Conservation (phyloP, 2,113 vertebrate species). For the Hippocampus barbouri region DNA sequence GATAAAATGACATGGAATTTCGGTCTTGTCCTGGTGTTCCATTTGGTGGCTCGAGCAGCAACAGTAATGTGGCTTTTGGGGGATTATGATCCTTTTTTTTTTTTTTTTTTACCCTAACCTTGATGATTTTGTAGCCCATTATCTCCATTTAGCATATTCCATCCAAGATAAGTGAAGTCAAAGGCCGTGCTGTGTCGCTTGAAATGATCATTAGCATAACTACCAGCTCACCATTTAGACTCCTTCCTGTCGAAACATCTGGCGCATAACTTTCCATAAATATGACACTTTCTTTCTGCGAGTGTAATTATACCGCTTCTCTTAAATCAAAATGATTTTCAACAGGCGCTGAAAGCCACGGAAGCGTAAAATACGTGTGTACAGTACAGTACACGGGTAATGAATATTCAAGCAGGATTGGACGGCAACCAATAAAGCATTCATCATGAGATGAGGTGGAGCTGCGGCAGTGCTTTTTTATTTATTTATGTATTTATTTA, state of each 20-base stretch:
- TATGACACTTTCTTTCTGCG: conserved; percentile 22
- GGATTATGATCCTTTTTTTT: too few relatives aligned
- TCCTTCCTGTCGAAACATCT: conserved; percentile 4
- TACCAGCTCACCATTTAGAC: not conserved
- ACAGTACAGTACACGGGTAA: conserved; percentile 39
- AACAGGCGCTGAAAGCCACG: conserved; percentile 36
- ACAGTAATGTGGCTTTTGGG: too few relatives aligned
- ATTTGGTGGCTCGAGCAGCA: too few relatives aligned
- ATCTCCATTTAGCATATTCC: not conserved
- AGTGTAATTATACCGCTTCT: conserved; percentile 25
- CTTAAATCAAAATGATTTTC: conserved; percentile 35
- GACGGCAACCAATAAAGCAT: conserved; percentile 55
- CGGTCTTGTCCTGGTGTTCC: too few relatives aligned
- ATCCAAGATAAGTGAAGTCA: not conserved
- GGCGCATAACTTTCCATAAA: conserved; percentile 22
- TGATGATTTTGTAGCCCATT: not conserved
- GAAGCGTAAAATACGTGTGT: conserved; percentile 47
- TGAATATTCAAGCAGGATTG: conserved; percentile 56
- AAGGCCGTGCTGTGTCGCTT: not conserved
- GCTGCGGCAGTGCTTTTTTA: conserved; percentile 34
- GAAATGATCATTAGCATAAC: not conserved
- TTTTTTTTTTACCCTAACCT: too few relatives aligned
- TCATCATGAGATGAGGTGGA: conserved; percentile 53
- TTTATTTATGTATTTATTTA: conserved; percentile 27
- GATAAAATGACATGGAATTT: too few relatives aligned